These are phyloP conservation scores for Nymphicus hollandicus DNA, from an alignment of 2,113 vertebrate species.

Conservation along the genomic window DNA sequence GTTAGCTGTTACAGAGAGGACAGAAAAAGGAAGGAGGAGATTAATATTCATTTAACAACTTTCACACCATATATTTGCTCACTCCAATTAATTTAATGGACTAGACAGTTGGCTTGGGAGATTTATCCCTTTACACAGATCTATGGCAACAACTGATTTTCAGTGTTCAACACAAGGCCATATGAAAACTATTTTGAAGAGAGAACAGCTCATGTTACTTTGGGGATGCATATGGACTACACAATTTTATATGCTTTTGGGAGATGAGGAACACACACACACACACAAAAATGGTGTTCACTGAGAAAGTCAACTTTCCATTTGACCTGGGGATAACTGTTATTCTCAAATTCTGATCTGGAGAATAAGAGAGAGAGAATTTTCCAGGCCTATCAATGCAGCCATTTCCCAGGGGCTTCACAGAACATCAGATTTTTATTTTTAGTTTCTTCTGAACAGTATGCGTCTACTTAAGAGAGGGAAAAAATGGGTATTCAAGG, in stretches of 20 bases:
- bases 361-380: neutral
- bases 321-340: neutral
- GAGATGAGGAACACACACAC: neutral
- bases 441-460: slow-evolving; percentile 35
- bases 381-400: neutral
- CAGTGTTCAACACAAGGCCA: neutral
- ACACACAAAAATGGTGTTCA: neutral
- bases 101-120: neutral
- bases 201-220: neutral
- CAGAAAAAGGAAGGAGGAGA: neutral
- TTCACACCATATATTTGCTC: neutral
- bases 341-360: neutral
- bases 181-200: neutral
- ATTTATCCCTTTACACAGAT: neutral
- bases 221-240: neutral
- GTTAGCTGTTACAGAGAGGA: neutral
- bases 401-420: neutral
- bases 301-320: neutral
- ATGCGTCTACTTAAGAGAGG: neutral
- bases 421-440: slow-evolving; percentile 28
- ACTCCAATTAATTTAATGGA: slow-evolving; percentile 12
- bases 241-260: neutral
- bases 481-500: neutral
- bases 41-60: neutral
- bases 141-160: neutral